Conservation (phyloP, 2,888 invertebrate species). For the Andrena hattorfiana region DNA sequence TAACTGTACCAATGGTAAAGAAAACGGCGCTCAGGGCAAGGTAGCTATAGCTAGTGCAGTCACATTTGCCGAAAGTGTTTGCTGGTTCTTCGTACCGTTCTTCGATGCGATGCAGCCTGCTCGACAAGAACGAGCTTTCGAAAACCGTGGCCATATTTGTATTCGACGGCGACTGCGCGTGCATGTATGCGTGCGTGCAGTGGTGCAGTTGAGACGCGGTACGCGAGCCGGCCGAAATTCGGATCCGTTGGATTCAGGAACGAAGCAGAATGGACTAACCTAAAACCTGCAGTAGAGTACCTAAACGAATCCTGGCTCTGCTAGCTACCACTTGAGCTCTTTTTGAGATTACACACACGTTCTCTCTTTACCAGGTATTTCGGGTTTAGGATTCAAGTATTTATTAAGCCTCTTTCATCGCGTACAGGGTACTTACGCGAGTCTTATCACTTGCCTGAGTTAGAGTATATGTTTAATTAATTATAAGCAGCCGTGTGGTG, state of each 20-base stretch:
- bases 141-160: conserved; percentile 88
- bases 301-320: neutral
- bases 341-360: conserved; percentile 1
- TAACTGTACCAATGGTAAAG: conserved; percentile 88
- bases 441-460: neutral
- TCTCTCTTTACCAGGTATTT: conserved; percentile 2
- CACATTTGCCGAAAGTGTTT: conserved; percentile 88
- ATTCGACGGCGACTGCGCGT: conserved; percentile 40
- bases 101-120: conserved; percentile 87
- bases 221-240: conserved; percentile 24
- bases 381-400: neutral
- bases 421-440: too few relatives aligned
- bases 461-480: neutral
- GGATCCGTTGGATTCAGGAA: conserved; percentile 15
- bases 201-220: too few relatives aligned
- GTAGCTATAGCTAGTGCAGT: conserved; percentile 89
- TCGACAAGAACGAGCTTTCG: conserved; percentile 88
- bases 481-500: neutral
- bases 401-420: neutral
- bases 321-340: neutral
- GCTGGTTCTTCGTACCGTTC: conserved; percentile 87
- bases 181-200: neutral
- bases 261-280: conserved; percentile 44
- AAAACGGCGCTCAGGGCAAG: conserved; percentile 88
- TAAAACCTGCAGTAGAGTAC: neutral